These are phyloP conservation scores for Mesoligia furuncula DNA, from an alignment of 2,888 invertebrate genomes.

Conservation along the genomic window DNA sequence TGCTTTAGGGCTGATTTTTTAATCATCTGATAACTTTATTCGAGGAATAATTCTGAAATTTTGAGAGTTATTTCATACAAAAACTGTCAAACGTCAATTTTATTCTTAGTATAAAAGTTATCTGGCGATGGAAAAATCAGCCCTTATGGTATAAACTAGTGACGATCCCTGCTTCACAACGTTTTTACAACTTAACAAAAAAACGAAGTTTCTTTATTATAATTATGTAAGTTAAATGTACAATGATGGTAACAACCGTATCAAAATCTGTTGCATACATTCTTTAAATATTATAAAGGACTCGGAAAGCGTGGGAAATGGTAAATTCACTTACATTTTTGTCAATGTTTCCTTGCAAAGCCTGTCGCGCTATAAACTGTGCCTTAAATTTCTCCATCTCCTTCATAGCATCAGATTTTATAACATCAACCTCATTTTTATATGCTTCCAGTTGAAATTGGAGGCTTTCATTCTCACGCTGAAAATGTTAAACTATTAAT, in stretches of 20 bases:
- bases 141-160: neutral
- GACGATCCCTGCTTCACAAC: neutral
- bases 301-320: neutral
- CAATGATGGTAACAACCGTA: neutral
- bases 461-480: slow-evolving; percentile 97
- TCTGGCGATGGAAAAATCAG: too few species aligned
- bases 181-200: neutral
- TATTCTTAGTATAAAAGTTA: too few species aligned
- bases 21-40: too few species aligned
- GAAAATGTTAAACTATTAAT: slow-evolving; percentile 44
- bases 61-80: too few species aligned
- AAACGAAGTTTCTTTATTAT: neutral
- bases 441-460: slow-evolving; percentile 98
- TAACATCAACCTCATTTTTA: slow-evolving; percentile 97
- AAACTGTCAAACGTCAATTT: too few species aligned
- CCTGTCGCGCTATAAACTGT: slow-evolving; percentile 92
- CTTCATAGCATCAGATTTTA: slow-evolving; percentile 94
- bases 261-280: neutral
- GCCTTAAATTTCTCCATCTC: slow-evolving; percentile 95
- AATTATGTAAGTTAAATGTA: neutral
- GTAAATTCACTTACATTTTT: slow-evolving; percentile 74
- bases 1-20: too few species aligned
- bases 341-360: slow-evolving; percentile 83
- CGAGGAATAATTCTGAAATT: too few species aligned
- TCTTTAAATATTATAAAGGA: neutral